phyloP scores from a whole-genome alignment of 2,113 vertebrate species.

The Arvicanthis niloticus region DNA sequence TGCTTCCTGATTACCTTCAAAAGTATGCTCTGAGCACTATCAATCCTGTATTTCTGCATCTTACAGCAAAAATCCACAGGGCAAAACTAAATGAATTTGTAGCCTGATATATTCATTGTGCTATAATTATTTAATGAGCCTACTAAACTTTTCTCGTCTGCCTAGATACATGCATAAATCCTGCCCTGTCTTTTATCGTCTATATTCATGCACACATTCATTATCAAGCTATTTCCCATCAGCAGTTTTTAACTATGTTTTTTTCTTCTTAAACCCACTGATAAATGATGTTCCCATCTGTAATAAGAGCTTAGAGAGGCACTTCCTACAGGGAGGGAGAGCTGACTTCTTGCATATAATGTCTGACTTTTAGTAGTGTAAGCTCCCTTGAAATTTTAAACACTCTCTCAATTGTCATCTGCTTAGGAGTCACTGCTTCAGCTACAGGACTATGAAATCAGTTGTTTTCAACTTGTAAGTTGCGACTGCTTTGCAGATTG shows the following conservation, averaged over 20 bases:
- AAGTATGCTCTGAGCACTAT: not conserved
- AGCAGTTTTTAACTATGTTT: conserved; percentile 30
- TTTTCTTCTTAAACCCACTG: not conserved
- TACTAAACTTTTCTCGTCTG: not conserved
- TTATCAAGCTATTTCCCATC: conserved; percentile 28
- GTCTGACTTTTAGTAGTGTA: conserved; percentile 14
- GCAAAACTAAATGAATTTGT: not conserved
- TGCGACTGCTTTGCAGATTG: not conserved
- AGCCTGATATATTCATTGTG: conserved; percentile 8
- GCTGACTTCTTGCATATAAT: not conserved
- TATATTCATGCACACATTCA: conserved; percentile 9
- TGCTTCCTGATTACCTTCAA: not conserved
- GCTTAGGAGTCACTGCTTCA: conserved; percentile 42
- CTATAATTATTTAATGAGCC: conserved; percentile 50
- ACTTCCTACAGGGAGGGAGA: not conserved
- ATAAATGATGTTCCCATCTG: conserved; percentile 30
- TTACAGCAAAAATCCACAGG: conserved; percentile 29
- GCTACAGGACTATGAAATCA: not conserved
- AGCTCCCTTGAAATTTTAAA: conserved; percentile 32
- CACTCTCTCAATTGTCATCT: not conserved
- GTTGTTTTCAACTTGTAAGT: too few relatives aligned
- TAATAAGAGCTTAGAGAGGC: conserved; percentile 50
- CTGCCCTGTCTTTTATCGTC: conserved; percentile 5
- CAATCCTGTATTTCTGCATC: not conserved
- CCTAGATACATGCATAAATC: not conserved